Conservation (phyloP, 2,113 vertebrate species). For the Galemys pyrenaicus region DNA sequence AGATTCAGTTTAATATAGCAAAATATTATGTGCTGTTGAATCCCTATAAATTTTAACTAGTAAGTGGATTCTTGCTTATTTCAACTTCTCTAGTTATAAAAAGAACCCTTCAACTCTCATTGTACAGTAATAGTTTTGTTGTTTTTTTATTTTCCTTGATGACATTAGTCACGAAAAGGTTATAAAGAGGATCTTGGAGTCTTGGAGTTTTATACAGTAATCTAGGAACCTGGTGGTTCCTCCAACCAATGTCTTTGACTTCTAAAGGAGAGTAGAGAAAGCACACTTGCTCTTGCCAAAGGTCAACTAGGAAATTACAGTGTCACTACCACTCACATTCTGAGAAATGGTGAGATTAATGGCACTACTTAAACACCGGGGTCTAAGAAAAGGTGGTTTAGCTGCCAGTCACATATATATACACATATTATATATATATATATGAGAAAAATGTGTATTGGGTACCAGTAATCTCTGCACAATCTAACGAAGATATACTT, state of each 20-base stretch:
- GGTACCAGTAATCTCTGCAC: background rate
- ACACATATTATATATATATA: too few species aligned
- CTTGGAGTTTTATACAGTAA: background rate
- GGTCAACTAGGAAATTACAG: background rate
- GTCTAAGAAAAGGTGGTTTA: background rate
- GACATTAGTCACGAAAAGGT: background rate
- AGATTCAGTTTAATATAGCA: background rate
- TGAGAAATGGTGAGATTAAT: background rate
- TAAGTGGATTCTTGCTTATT: background rate
- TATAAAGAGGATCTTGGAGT: background rate
- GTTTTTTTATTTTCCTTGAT: constrained; percentile 15
- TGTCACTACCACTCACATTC: background rate
- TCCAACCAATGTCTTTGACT: background rate
- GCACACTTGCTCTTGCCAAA: background rate
- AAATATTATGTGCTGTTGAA: background rate
- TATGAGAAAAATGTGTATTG: background rate
- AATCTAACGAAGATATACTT: background rate
- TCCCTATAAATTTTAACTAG: background rate
- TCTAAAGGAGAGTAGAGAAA: background rate
- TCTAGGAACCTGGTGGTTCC: background rate
- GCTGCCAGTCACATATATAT: background rate
- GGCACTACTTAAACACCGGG: background rate
- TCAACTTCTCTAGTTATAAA: background rate
- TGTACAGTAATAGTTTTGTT: background rate
- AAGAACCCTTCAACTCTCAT: background rate